These are phyloP conservation scores for Antitype chi DNA, from an alignment of 2,888 invertebrate genomes.

Conservation along the genomic window DNA sequence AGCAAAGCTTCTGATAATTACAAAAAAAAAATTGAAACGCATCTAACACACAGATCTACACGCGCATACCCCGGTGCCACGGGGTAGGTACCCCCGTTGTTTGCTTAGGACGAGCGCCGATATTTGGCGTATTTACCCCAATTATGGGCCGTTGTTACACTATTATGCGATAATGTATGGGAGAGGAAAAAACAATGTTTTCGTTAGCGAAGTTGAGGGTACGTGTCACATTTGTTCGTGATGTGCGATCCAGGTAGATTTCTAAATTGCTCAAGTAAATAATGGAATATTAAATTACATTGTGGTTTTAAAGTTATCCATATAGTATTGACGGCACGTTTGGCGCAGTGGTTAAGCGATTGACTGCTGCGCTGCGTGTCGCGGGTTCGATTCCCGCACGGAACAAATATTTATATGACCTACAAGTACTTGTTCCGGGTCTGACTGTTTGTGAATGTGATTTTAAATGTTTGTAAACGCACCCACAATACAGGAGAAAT, in stretches of 20 bases:
- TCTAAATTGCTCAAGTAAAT: constrained; percentile 41
- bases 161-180: constrained; percentile 71
- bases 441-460: no score
- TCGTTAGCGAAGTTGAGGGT: constrained; percentile 69
- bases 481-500: no score
- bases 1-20: neutral
- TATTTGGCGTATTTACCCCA: constrained; percentile 79
- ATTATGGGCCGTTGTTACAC: constrained; percentile 76
- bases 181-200: constrained; percentile 63
- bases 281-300: constrained; percentile 35
- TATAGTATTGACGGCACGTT: no score
- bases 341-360: no score
- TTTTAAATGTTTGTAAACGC: no score
- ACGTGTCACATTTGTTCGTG: constrained; percentile 68
- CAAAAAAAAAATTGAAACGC: constrained; percentile 18
- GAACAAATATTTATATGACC: no score
- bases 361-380: no score
- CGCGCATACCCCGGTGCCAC: constrained; percentile 32
- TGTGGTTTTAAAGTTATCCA: neutral
- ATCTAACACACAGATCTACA: constrained; percentile 43
- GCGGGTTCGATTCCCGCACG: no score
- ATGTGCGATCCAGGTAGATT: constrained; percentile 61
- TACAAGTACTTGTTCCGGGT: no score
- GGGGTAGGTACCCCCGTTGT: constrained; percentile 67
- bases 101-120: constrained; percentile 80